A percentile compares a stretch with the other conserved stretches of the same genome.
Evolutionary conservation across 64 coral and sea anemone genomes (phyloP).

Genomic region (Porites australiensis): DNA sequence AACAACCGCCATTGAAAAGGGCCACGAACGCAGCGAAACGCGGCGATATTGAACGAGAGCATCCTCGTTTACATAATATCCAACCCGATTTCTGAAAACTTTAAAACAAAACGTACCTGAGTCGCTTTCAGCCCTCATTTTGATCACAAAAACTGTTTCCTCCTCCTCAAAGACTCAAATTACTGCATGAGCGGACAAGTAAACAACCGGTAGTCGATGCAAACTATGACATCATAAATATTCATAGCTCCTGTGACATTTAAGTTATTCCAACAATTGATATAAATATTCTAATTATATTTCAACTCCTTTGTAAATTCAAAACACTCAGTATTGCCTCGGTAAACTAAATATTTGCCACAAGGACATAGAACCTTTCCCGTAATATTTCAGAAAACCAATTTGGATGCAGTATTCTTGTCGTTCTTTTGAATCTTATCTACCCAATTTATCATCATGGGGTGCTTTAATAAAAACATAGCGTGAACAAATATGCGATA

Average conservation of each 20-base stretch:
- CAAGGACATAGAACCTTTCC: too few species aligned
- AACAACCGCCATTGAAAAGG: background rate
- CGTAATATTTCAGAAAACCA: too few species aligned
- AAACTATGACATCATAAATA: slow-evolving; percentile 10
- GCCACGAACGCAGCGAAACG: background rate
- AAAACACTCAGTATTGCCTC: too few species aligned
- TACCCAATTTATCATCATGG: too few species aligned
- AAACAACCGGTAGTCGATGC: background rate
- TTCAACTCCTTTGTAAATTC: background rate
- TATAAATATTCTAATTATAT: background rate
- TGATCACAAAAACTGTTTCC: background rate
- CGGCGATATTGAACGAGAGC: background rate
- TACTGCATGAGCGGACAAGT: background rate
- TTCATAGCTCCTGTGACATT: background rate
- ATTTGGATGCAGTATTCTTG: background rate
- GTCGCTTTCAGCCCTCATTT: slow-evolving; percentile 39
- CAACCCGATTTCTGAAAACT: background rate
- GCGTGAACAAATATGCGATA: too few species aligned
- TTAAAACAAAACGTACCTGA: background rate
- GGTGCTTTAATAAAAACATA: too few species aligned
- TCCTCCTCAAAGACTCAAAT: background rate
- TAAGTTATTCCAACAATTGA: background rate
- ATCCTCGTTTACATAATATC: background rate
- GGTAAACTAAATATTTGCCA: too few species aligned
- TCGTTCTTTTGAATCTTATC: too few species aligned